Conservation (phyloP, 2,888 invertebrate genomes). For the Nasonia oneida region DNA sequence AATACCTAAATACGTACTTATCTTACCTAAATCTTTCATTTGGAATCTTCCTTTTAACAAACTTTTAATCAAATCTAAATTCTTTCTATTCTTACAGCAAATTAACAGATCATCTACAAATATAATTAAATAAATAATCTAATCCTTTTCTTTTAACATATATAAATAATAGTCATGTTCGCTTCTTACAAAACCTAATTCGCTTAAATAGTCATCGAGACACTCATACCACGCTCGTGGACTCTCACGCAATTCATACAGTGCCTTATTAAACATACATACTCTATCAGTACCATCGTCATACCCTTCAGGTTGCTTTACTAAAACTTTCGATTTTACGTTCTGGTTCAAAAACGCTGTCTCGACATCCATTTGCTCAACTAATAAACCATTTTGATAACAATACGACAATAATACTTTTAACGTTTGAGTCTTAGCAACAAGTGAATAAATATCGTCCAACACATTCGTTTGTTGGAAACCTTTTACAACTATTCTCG, state of each 20-base stretch:
- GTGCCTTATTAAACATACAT: slow-evolving; percentile 11
- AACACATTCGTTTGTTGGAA: background rate
- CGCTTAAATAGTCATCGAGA: slow-evolving; percentile 19
- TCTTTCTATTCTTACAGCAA: too few species aligned
- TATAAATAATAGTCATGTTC: too few species aligned
- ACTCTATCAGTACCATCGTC: background rate
- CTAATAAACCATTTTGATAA: background rate
- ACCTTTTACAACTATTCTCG: background rate
- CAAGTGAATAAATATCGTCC: background rate
- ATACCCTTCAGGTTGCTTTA: background rate
- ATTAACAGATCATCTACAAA: too few species aligned
- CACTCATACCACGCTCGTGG: slow-evolving; percentile 47
- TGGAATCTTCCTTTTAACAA: too few species aligned
- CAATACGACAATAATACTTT: background rate
- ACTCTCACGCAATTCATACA: slow-evolving; percentile 45
- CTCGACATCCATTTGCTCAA: slow-evolving; percentile 11
- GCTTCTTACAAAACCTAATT: too few species aligned
- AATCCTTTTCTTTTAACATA: too few species aligned
- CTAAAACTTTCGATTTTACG: background rate
- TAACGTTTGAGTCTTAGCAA: background rate
- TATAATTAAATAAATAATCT: too few species aligned
- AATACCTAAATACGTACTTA: too few species aligned
- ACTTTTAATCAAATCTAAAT: too few species aligned
- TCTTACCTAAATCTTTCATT: too few species aligned
- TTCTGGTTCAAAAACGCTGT: background rate